Base-by-base conservation (phyloP, 2,113 vertebrate genomes). In the Typhlomys cinereus region DNA sequence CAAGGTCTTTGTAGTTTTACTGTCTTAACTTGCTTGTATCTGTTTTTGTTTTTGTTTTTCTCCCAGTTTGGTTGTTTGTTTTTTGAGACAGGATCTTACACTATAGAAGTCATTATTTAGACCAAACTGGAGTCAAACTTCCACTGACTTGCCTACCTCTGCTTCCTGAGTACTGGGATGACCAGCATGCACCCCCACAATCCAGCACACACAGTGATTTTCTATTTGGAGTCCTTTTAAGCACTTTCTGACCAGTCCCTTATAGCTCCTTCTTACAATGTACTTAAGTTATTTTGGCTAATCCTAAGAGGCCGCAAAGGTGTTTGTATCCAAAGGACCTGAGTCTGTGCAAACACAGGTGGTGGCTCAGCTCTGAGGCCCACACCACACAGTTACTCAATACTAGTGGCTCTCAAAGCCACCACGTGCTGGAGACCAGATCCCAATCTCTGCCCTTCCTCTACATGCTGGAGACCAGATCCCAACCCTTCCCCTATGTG, bases 301-400 rank as follows among this genome's bases (percentile, higher is more conserved):
- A 6, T 41, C 31, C 23, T 91, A 41, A 44, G 2, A 39, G 52
- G 36, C 46, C 9, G 48, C 62, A 52, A 10, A 25, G 59, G 23
- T 44, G 36, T 9, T 41, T 15, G n/a, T 23, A 44, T 4, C 29
- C 59, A 34, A 21, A 52, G 13, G 29, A 36, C 39, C 5, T 0
- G 5, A 20, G 4, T 21, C 80, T 14, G 14, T 44, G 59, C 46
- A 36, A 73, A 18, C 39, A 48, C 18, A 31, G 1, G 0, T 1
- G 1, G n/a, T 1, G 23, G 57, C 12, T 29, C 3, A 11, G 13
- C 1, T 7, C 39, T 27, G 6, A 21, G 41, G 41, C 39, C 21
- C 11, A 21, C 39, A 27, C 9, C 20, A 48, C 41, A 21, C 2
- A 0, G 10, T 46, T 14, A 23, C 12, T 5, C 74, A 6, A 46